Evolutionary conservation across 1,140 invertebrate species (phyloP).

Genomic region (Sitobion miscanthi): DNA sequence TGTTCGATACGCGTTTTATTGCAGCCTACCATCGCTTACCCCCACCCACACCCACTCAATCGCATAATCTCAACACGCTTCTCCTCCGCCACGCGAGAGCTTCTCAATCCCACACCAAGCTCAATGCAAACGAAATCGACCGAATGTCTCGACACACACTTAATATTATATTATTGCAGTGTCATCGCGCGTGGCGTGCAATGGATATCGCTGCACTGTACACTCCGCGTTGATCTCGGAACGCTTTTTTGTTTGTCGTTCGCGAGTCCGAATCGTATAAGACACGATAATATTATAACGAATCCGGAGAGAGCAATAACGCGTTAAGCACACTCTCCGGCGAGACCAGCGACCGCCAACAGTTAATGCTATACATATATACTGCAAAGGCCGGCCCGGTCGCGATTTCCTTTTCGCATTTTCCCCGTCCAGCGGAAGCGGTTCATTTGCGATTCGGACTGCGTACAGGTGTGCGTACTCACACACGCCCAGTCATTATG

Average conservation of each 20-base stretch:
- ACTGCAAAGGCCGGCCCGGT: no score
- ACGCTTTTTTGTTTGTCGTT: neutral
- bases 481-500: neutral
- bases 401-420: neutral
- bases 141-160: neutral
- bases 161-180: neutral
- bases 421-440: neutral
- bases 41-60: no score
- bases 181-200: neutral
- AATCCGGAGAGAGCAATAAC: neutral
- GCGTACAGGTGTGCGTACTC: neutral
- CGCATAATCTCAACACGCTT: no score
- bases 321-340: neutral
- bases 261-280: neutral
- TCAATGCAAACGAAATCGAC: neutral
- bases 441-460: neutral
- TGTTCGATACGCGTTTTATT: no score
- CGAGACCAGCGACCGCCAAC: neutral
- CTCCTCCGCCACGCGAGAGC: no score
- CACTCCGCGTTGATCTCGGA: neutral
- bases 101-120: no score
- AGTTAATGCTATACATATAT: neutral
- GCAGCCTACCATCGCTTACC: no score
- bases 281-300: no score
- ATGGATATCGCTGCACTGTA: neutral